phyloP scores from a whole-genome alignment of 1,140 invertebrate genomes.

The Eufriesea mexicana region DNA sequence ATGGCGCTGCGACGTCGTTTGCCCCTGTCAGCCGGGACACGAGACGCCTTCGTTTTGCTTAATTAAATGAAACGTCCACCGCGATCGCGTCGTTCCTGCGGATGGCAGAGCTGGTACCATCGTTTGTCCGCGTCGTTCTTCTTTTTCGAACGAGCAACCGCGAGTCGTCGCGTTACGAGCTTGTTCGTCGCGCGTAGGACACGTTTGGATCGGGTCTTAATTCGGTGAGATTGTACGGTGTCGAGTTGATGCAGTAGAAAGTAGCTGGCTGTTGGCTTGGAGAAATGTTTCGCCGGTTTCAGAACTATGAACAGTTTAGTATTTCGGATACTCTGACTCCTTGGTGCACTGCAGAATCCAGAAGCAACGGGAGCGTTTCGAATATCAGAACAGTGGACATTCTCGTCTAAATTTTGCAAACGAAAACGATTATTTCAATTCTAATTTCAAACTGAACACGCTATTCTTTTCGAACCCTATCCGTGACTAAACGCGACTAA shows the following conservation, averaged over 20 bases:
- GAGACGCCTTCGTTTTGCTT: slow-evolving; percentile 24
- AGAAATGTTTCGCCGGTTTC: background rate
- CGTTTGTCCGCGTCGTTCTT: slow-evolving; percentile 2
- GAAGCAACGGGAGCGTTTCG: background rate
- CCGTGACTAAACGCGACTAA: too few relatives aligned
- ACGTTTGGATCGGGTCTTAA: slow-evolving; percentile 6
- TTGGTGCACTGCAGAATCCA: background rate
- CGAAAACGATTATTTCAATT: too few relatives aligned
- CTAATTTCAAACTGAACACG: too few relatives aligned
- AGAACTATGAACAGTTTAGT: background rate
- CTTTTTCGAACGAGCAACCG: background rate
- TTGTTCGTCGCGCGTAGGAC: background rate
- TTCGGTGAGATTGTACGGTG: background rate
- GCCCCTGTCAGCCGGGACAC: background rate
- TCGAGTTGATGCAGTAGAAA: background rate
- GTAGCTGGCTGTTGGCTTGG: background rate
- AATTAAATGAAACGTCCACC: slow-evolving; percentile 33
- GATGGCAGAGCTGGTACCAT: background rate
- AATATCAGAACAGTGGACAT: background rate
- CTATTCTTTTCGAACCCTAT: too few relatives aligned
- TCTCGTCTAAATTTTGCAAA: too few relatives aligned
- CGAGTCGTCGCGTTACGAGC: slow-evolving; percentile 2
- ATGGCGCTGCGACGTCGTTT: background rate
- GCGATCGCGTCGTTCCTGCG: slow-evolving; percentile 12
- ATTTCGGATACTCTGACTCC: background rate